These are phyloP conservation scores for Heliothis virescens DNA, from an alignment of 1,140 invertebrate species.

Conservation along the genomic window DNA sequence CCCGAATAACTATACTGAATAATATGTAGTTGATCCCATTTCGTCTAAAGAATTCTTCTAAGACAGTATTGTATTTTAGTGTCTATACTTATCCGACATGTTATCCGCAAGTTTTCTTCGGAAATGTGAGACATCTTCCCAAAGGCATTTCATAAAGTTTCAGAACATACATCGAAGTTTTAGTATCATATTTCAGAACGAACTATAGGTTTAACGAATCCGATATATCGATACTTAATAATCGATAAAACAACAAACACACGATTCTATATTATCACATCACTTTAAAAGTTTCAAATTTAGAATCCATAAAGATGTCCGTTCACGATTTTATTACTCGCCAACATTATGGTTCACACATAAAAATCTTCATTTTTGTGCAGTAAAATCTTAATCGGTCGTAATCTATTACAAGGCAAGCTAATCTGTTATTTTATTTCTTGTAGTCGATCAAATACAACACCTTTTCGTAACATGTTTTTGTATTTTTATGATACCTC, in stretches of 20 bases:
- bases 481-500: constrained; percentile 9
- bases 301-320: neutral
- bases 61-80: neutral
- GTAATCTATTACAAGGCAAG: constrained; percentile 25
- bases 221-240: neutral
- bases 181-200: too few species aligned
- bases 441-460: neutral
- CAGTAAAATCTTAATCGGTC: constrained; percentile 26
- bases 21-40: too few species aligned
- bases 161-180: too few species aligned
- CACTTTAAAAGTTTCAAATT: neutral
- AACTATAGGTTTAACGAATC: too few species aligned
- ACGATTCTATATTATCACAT: neutral
- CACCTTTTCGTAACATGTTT: neutral
- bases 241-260: neutral
- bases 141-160: neutral
- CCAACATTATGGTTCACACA: constrained; percentile 28
- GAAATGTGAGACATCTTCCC: neutral
- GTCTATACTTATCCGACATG: neutral
- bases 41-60: too few species aligned
- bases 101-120: neutral
- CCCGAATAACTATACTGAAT: too few species aligned
- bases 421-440: constrained; percentile 5
- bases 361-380: neutral
- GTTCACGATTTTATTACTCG: constrained; percentile 10